These are phyloP conservation scores for Drosophila lowei DNA, from an alignment of 1,140 invertebrate species.

Conservation along the genomic window DNA sequence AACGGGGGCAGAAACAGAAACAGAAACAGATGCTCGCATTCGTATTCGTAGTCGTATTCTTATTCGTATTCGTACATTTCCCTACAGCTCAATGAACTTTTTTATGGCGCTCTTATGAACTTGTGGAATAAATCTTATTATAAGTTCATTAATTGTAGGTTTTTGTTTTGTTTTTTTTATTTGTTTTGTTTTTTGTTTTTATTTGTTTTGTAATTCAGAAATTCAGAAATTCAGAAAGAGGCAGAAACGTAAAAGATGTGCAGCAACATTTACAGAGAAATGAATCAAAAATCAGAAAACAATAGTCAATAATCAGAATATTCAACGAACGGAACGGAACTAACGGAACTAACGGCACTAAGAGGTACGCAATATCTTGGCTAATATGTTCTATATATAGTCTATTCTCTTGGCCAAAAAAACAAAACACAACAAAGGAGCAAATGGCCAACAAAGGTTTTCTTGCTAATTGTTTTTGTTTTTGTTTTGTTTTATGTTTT, in stretches of 20 bases:
- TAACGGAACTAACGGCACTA: conserved; percentile 44
- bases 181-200: conserved; percentile 5
- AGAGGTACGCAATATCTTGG: conserved; percentile 50
- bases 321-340: conserved; percentile 22
- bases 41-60: too few relatives aligned
- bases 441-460: conserved; percentile 7
- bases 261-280: conserved; percentile 36
- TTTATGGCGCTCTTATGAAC: conserved; percentile 33
- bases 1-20: too few relatives aligned
- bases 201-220: conserved; percentile 36
- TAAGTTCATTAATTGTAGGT: conserved; percentile 29
- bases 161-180: neutral
- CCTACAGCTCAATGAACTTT: conserved; percentile 27
- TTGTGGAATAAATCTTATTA: conserved; percentile 6
- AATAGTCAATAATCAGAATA: conserved; percentile 39
- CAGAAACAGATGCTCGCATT: too few relatives aligned
- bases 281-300: conserved; percentile 18
- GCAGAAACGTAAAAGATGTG: conserved; percentile 52
- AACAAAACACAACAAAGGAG: conserved; percentile 24
- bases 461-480: conserved; percentile 32
- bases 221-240: conserved; percentile 14
- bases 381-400: conserved; percentile 24
- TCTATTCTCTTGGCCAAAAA: conserved; percentile 33
- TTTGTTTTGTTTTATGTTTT: conserved; percentile 34
- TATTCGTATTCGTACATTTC: neutral